Conservation (phyloP, 2,888 invertebrate genomes). For the Dendrolimus houi region DNA sequence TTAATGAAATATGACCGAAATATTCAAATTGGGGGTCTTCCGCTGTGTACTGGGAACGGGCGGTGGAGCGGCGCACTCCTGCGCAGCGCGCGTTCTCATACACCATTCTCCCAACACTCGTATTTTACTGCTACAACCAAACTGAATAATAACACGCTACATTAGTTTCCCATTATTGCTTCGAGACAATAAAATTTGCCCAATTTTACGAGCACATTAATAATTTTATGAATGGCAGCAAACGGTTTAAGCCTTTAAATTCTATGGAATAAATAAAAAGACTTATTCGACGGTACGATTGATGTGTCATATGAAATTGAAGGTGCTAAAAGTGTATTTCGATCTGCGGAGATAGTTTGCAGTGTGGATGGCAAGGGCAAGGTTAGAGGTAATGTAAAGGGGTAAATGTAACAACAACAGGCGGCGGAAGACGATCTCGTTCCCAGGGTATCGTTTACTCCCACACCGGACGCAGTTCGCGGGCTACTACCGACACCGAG, state of each 20-base stretch:
- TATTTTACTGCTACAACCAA: constrained; percentile 72
- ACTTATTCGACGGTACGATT: constrained; percentile 41
- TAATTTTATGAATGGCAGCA: constrained; percentile 76
- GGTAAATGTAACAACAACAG: constrained; percentile 27
- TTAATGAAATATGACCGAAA: constrained; percentile 64
- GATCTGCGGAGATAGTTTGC: background rate
- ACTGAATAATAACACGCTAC: constrained; percentile 77
- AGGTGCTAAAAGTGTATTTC: constrained; percentile 46
- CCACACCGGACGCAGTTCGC: constrained; percentile 59
- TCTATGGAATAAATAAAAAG: constrained; percentile 62
- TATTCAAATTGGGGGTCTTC: constrained; percentile 72
- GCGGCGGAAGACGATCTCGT: constrained; percentile 55
- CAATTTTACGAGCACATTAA: constrained; percentile 76
- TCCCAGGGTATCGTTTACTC: constrained; percentile 72
- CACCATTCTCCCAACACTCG: constrained; percentile 48
- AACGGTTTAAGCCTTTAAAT: constrained; percentile 63
- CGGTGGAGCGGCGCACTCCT: constrained; percentile 28
- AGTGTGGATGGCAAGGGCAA: constrained; percentile 25
- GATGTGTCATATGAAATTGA: constrained; percentile 50
- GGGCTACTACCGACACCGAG: constrained; percentile 15
- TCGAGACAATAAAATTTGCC: constrained; percentile 76
- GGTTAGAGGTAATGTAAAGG: constrained; percentile 32
- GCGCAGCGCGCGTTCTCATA: constrained; percentile 23
- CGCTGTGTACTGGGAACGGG: constrained; percentile 66
- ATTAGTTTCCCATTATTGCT: constrained; percentile 76